Conservation (phyloP, 2,113 vertebrate genomes). For the Crotophaga sulcirostris region DNA sequence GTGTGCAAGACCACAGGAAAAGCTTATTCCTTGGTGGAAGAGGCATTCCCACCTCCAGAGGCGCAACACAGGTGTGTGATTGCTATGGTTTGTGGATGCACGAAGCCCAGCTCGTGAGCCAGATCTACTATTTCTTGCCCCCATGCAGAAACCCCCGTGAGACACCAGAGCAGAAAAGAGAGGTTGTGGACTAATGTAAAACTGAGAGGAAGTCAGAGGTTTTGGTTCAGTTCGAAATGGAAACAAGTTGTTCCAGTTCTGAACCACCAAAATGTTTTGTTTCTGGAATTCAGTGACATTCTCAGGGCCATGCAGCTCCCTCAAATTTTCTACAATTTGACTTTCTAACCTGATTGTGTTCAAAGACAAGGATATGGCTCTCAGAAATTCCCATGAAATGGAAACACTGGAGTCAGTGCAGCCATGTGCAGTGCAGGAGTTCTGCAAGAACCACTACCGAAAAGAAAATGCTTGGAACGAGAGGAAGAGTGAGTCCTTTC, state of each 20-base stretch:
- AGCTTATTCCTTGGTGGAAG: not conserved
- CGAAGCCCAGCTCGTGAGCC: not conserved
- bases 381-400: not conserved
- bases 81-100: not conserved
- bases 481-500: not conserved
- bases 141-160: no score
- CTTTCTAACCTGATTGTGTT: not conserved
- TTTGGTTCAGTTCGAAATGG: not conserved
- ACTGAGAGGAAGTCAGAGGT: not conserved
- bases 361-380: not conserved
- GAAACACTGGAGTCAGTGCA: not conserved
- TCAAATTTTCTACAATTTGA: not conserved
- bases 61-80: fast-evolving
- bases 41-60: not conserved
- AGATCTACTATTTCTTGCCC: no score
- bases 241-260: not conserved
- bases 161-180: not conserved
- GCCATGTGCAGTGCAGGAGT: not conserved
- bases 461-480: not conserved
- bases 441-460: not conserved
- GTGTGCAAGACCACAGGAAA: not conserved
- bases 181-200: not conserved
- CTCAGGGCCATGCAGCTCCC: not conserved
- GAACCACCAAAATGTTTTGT: not conserved
- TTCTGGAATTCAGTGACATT: not conserved